phyloP scores from a whole-genome alignment of 1,140 invertebrate species.

The Leguminivora glycinivorella region DNA sequence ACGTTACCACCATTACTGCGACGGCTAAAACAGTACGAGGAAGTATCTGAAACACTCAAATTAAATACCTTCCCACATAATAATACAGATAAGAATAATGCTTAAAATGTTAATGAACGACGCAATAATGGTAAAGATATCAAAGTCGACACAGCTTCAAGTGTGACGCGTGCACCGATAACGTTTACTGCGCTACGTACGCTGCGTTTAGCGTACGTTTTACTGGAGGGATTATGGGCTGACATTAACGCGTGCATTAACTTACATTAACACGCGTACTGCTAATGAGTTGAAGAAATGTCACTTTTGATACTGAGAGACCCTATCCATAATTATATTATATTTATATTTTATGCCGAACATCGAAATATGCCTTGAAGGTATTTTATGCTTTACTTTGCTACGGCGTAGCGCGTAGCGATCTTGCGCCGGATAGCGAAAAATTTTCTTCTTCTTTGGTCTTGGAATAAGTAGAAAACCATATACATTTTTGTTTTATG shows the following conservation, averaged over 20 bases:
- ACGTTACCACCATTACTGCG: no score
- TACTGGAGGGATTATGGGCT: slow-evolving; percentile 4
- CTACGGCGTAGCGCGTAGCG: no score
- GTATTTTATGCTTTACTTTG: no score
- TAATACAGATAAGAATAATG: not conserved
- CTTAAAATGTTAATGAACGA: slow-evolving; percentile 2
- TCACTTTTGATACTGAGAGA: no score
- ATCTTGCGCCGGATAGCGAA: no score
- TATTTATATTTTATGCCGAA: no score
- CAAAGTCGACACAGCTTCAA: not conserved
- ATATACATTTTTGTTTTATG: no score
- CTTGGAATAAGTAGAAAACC: no score
- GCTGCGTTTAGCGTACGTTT: slow-evolving; percentile 7
- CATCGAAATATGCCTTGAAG: no score
- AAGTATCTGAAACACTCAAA: not conserved
- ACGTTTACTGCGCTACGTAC: slow-evolving; percentile 9
- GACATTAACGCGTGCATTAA: slow-evolving; percentile 37
- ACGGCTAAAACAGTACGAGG: no score
- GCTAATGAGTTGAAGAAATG: slow-evolving; percentile 26
- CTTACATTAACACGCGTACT: slow-evolving; percentile 31
- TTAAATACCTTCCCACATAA: not conserved
- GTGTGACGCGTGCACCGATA: slow-evolving; percentile 10
- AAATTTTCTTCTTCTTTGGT: no score
- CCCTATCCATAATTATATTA: no score
- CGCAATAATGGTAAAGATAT: slow-evolving; percentile 14